Conservation (phyloP, 1,140 invertebrate genomes). For the Onthophagus taurus region DNA sequence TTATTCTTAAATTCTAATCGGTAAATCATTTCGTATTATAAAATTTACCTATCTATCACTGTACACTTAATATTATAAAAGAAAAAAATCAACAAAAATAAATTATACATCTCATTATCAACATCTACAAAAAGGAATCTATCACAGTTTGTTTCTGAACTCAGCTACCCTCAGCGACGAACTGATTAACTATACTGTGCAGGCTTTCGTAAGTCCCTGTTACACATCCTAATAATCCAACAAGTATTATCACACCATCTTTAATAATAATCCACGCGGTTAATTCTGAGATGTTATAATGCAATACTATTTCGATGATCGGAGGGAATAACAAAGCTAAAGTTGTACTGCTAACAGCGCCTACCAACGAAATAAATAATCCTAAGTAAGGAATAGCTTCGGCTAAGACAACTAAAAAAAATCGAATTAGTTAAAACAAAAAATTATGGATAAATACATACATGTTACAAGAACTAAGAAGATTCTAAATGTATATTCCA, state of each 20-base stretch:
- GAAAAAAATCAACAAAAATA: too few relatives aligned
- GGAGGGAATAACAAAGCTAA: constrained; percentile 83
- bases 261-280: constrained; percentile 45
- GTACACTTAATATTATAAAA: too few relatives aligned
- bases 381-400: constrained; percentile 72
- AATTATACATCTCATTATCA: too few relatives aligned
- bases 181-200: background rate
- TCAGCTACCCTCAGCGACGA: too few relatives aligned
- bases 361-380: constrained; percentile 82
- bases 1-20: too few relatives aligned
- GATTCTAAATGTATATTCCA: constrained; percentile 54
- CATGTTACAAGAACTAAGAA: constrained; percentile 62
- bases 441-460: constrained; percentile 52
- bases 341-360: constrained; percentile 74
- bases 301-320: constrained; percentile 60
- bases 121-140: too few relatives aligned
- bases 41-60: too few relatives aligned
- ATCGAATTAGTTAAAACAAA: background rate
- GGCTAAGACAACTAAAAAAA: constrained; percentile 74
- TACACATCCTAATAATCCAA: constrained; percentile 56
- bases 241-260: constrained; percentile 59
- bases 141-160: too few relatives aligned
- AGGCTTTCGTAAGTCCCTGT: constrained; percentile 63
- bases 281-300: constrained; percentile 45
- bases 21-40: too few relatives aligned